phyloP scores from a whole-genome alignment of 2,113 vertebrate genomes.

The Drymodes brunneopygia region DNA sequence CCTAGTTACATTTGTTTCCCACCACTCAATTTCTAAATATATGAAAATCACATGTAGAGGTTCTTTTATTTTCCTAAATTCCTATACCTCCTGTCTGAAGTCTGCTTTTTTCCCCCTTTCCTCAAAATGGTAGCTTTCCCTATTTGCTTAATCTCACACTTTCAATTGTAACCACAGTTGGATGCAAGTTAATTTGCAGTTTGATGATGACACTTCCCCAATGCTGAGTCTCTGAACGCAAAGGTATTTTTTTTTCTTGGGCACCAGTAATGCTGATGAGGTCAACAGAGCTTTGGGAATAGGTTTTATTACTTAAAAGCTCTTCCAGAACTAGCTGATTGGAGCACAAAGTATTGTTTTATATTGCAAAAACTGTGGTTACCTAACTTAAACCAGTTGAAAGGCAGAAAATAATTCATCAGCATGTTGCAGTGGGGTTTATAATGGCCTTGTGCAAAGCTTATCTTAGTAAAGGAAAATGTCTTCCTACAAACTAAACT shows the following conservation, averaged over 20 bases:
- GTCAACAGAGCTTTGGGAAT: background rate
- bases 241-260: background rate
- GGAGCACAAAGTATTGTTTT: background rate
- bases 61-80: background rate
- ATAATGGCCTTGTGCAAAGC: background rate
- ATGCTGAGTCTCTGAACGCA: background rate
- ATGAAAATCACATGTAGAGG: background rate
- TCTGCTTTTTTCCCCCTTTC: accelerated
- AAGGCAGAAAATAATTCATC: slow-evolving; percentile 26
- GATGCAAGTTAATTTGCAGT: background rate
- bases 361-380: background rate
- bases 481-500: background rate
- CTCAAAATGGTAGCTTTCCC: background rate
- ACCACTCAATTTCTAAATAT: background rate
- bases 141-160: background rate
- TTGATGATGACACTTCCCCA: background rate
- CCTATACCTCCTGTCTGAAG: background rate
- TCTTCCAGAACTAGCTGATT: background rate
- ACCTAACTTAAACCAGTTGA: background rate
- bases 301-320: slow-evolving; percentile 22
- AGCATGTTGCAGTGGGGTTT: slow-evolving; percentile 20
- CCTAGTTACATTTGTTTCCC: background rate
- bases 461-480: background rate
- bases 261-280: background rate
- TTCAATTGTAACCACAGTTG: background rate